phyloP scores from a whole-genome alignment of 2,888 invertebrate genomes.

The Hirudinaria manillensis region DNA sequence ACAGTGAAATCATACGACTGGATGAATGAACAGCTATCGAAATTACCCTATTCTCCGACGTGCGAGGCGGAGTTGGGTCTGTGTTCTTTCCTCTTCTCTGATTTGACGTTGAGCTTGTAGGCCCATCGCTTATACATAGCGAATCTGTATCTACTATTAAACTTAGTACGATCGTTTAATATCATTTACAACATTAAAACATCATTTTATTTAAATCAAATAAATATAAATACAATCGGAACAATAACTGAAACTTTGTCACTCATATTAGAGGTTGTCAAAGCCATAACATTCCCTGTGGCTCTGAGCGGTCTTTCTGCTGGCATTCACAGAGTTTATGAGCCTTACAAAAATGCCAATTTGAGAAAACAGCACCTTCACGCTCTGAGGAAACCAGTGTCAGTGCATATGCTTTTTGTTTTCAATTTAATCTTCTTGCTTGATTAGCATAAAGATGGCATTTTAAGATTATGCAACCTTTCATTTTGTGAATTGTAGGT shows the following conservation, averaged over 20 bases:
- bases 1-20: conserved; percentile 12
- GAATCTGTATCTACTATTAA: too few relatives aligned
- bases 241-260: too few relatives aligned
- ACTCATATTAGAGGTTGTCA: neutral
- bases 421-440: neutral
- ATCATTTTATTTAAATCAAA: neutral
- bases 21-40: conserved; percentile 6
- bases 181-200: neutral
- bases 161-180: too few relatives aligned
- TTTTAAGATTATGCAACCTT: too few relatives aligned
- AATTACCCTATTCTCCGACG: conserved; percentile 13
- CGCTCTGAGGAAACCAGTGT: conserved; percentile 11
- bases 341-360: conserved; percentile 22
- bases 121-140: too few relatives aligned
- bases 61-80: conserved; percentile 26
- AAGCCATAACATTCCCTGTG: conserved; percentile 32
- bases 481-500: conserved; percentile 41
- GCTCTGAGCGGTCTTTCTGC: conserved; percentile 32
- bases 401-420: neutral
- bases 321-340: conserved; percentile 31
- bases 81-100: neutral
- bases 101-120: neutral
- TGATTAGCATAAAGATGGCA: too few relatives aligned
- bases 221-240: too few relatives aligned
- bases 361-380: conserved; percentile 5